Percentiles rank a stretch among this genome's conserved stretches.
phyloP scores from a whole-genome alignment of 2,797 vertebrate species.

The Ataeniobius toweri region DNA sequence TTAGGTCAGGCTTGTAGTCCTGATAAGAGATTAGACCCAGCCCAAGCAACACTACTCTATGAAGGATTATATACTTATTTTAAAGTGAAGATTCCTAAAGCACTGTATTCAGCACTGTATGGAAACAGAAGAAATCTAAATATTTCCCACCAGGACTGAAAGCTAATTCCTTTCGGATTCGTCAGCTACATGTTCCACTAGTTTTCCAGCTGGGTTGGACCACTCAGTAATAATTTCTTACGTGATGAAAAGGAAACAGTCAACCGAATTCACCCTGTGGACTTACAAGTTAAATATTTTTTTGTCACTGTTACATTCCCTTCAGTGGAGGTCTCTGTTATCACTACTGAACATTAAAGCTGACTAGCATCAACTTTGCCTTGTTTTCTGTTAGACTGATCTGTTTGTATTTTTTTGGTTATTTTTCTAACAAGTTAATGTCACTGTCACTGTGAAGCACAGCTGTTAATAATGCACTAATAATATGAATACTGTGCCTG shows the following conservation, averaged over 20 bases:
- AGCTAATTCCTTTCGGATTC: background rate
- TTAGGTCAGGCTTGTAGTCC: slow-evolving; percentile 19
- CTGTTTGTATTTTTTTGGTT: slow-evolving; percentile 21
- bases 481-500: slow-evolving; percentile 38
- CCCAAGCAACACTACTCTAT: slow-evolving; percentile 25
- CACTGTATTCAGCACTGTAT: slow-evolving; percentile 21
- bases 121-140: slow-evolving; percentile 19
- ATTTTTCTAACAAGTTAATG: slow-evolving; percentile 20
- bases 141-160: slow-evolving; percentile 11
- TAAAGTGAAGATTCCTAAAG: slow-evolving; percentile 12
- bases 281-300: background rate
- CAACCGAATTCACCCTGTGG: background rate
- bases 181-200: background rate
- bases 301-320: slow-evolving; percentile 34
- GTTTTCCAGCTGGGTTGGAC: slow-evolving; percentile 15
- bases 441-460: slow-evolving; percentile 35
- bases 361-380: slow-evolving; percentile 1
- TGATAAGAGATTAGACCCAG: slow-evolving; percentile 23
- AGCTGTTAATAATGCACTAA: slow-evolving; percentile 68
- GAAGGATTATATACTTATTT: slow-evolving; percentile 35
- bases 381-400: slow-evolving; percentile 19
- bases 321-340: slow-evolving; percentile 18
- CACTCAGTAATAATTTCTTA: slow-evolving; percentile 3
- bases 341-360: slow-evolving; percentile 33
- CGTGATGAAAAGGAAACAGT: background rate